phyloP scores from a whole-genome alignment of 2,797 vertebrate genomes.

The Phalanger gymnotis region DNA sequence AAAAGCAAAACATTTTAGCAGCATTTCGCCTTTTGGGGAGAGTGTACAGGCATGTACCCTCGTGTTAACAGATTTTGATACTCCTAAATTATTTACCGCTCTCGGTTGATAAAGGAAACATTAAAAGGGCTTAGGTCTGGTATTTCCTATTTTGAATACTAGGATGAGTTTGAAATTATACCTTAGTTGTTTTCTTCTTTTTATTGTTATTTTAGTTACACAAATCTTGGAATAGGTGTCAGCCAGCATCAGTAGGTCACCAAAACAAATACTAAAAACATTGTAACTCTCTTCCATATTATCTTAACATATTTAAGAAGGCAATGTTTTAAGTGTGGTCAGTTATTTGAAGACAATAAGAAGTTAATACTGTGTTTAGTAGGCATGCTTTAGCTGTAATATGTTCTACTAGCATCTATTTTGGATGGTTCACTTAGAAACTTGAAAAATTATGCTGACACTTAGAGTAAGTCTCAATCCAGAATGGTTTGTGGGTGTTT shows the following conservation, averaged over 20 bases:
- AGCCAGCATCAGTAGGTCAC: neutral
- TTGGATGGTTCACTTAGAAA: neutral
- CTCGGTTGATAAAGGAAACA: conserved; percentile 82
- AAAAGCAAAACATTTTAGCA: conserved; percentile 4
- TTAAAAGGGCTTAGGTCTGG: neutral
- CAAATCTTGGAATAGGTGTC: neutral
- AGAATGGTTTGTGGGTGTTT: neutral
- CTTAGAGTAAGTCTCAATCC: neutral
- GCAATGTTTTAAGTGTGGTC: neutral
- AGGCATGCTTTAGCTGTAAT: neutral
- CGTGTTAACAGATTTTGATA: conserved; percentile 11
- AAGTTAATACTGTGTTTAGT: neutral
- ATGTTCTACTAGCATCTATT: neutral
- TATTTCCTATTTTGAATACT: neutral
- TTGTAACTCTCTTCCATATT: neutral
- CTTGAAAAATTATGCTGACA: neutral
- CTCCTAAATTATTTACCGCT: conserved; percentile 58
- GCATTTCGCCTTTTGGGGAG: conserved; percentile 59
- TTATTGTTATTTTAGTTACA: neutral
- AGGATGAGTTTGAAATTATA: neutral
- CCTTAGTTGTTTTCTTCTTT: neutral
- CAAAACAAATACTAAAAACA: neutral
- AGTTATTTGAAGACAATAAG: neutral
- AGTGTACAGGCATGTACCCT: conserved; percentile 58
- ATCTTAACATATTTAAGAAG: neutral